Evolutionary conservation across 2,113 vertebrate species (phyloP).

Genomic region (Trichechus manatus): DNA sequence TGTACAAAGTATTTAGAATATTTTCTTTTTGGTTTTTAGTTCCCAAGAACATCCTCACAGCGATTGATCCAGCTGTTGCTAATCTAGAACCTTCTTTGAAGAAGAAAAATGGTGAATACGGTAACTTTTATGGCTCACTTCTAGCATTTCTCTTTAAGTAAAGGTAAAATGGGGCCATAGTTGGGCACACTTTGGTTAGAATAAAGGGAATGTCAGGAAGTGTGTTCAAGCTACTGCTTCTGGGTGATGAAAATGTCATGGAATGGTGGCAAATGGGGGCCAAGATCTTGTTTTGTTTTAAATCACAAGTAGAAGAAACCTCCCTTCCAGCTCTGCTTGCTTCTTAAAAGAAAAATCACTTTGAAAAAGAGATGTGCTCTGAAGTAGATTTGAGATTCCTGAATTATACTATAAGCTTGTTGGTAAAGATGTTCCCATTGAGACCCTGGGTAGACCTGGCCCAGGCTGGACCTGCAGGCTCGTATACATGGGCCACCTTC

Average conservation of each 20-base stretch:
- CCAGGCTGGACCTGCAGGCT: background rate
- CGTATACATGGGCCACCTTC: rapidly evolving
- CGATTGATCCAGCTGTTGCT: conserved; percentile 84
- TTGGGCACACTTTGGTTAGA: background rate
- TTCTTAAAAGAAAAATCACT: background rate
- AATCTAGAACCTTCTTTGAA: conserved; percentile 80
- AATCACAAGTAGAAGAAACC: background rate
- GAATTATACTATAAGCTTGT: background rate
- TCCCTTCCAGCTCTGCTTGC: background rate
- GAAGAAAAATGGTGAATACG: conserved; percentile 81
- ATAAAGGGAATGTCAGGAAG: background rate
- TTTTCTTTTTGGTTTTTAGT: conserved; percentile 86
- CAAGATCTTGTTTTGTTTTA: background rate
- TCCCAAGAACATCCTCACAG: conserved; percentile 88
- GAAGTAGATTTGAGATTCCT: background rate
- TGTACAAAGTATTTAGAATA: background rate
- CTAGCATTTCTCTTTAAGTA: background rate
- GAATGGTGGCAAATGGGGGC: rapidly evolving
- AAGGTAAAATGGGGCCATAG: background rate
- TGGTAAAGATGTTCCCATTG: background rate
- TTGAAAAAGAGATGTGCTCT: background rate
- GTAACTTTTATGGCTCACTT: conserved; percentile 70
- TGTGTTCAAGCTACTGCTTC: background rate
- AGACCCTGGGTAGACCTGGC: background rate
- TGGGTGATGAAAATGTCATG: rapidly evolving